Evolutionary conservation across 1,140 invertebrate genomes (phyloP), one percentile per base, ranked within the genome.

Genomic region (Drepana arcuata): DNA sequence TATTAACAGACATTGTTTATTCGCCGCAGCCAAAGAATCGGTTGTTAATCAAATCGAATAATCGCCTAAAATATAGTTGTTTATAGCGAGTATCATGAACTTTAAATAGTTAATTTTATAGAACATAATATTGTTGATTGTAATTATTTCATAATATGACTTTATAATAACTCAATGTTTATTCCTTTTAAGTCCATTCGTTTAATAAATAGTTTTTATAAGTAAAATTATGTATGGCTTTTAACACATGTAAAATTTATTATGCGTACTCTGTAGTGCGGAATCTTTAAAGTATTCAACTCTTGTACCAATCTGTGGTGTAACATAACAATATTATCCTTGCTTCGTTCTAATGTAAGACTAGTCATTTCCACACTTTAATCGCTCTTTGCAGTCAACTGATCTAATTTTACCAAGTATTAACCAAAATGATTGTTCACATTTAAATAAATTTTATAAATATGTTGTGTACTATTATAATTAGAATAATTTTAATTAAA

Each of bases 381-480:
- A 45, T 36, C 10, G 41, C 41, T 48, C 35, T 42, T 46, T 44
- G 42, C 42, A 50, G 30, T 47, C 45, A 45, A 50, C 14, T 23
- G 30, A 41, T 48, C 48, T 62, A 44, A 62, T 36, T 56, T 63
- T 73, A 69, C 73, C 73, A 78, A 80, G 56, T 70, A 72, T 71
- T 74, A 78, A 75, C 75, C 73, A 80, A 80, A 75, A 62, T 45
- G 35, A 68, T 80, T 75, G 71, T 78, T 80, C 63, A 64, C 56
- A 56, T 64, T 54, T 69, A 72, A 72, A 70, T 49, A 78, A 78
- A 78, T 75, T 80, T 78, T 80, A 80, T 80, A 59, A 66, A 65
- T 68, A 69, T 58, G 75, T 80, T 75, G 65, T 78, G 57, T 62
- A 54, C 43, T 62, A 52, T 64, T 68, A 59, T 43, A 50, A 60